Evolutionary conservation across 1,140 invertebrate species (phyloP), one percentile per base, ranked within the genome.

Genomic region (Diorhabda carinulata): DNA sequence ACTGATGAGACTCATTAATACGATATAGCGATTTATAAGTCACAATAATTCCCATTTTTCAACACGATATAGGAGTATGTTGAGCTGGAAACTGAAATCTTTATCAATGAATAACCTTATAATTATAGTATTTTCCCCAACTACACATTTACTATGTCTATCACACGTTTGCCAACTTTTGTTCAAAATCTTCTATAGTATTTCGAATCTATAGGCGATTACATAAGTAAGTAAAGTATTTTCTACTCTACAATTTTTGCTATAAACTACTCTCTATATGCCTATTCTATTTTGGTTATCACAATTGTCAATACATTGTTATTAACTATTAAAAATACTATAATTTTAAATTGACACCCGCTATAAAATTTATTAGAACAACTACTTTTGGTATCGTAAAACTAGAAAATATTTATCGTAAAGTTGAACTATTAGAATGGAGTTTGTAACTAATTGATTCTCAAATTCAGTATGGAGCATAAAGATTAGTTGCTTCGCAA

Each of bases 261-360:
- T 68, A 58, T 61, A 68, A 57, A 57, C 69, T 73, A 71, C 72
- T 41, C 9, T 64, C 70, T 72, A 72, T 58, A 40, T 57, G 3
- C 52, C 73, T 74, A 74, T 67, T 70, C 73, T 74, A 72, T 42
- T 5, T 63, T 62, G 41, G 59, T 68, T 69, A 57, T 70, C 63
- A 70, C 63, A 72, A 66, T 68, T 25, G 68, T 69, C 45, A 52
- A 52, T 9, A 52, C 45, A 6, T 52, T 52, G 8, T 6, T 9
- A 52, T 52, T 52, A 52, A 2, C 45, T 52, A 52, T 52, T 5
- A 9, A 52, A 52, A 52, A 52, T 6, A 52, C 45, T 52, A 52
- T 6, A 52, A 43, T 3, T 59, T 66, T 67, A 69, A 70, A 63
- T 25, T 25, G 25, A 69, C 72, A 71, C 71, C 68, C 66, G 67